phyloP scores from a whole-genome alignment of 35 echinoderm and acorn worm species.

The Amphiura filiformis region DNA sequence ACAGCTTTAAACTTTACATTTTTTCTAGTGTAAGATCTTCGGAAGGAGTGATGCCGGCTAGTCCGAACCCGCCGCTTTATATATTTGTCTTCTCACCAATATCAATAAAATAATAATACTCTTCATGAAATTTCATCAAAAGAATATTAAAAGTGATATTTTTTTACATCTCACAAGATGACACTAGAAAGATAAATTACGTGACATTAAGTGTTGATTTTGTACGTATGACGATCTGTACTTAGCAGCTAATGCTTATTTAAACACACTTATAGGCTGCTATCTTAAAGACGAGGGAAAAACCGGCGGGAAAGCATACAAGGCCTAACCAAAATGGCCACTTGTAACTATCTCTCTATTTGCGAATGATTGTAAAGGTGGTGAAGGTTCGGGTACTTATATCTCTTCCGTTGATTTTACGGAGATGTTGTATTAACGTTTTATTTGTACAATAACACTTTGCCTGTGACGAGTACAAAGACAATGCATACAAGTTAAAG shows the following conservation, averaged over 20 bases:
- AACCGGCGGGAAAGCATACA: background rate
- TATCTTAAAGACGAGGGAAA: background rate
- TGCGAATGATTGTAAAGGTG: background rate
- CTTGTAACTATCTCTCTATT: background rate
- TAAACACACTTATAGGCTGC: background rate
- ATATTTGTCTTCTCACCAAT: background rate
- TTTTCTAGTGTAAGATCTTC: background rate
- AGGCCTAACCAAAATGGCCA: background rate
- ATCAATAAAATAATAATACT: slow-evolving; percentile 5
- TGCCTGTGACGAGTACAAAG: no score
- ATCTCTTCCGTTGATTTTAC: no score
- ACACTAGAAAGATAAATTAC: background rate
- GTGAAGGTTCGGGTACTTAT: background rate
- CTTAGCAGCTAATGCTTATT: background rate
- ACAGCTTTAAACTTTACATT: background rate
- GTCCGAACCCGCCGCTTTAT: background rate
- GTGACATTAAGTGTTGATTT: background rate
- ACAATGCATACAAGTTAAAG: no score
- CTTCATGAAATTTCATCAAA: background rate
- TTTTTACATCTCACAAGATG: background rate
- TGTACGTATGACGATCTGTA: background rate
- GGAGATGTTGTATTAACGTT: no score
- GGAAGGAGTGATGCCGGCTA: background rate
- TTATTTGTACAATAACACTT: no score
- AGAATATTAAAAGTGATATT: slow-evolving; percentile 2